Evolutionary conservation across 2,797 vertebrate species (phyloP).

Genomic region (Acanthopagrus latus): DNA sequence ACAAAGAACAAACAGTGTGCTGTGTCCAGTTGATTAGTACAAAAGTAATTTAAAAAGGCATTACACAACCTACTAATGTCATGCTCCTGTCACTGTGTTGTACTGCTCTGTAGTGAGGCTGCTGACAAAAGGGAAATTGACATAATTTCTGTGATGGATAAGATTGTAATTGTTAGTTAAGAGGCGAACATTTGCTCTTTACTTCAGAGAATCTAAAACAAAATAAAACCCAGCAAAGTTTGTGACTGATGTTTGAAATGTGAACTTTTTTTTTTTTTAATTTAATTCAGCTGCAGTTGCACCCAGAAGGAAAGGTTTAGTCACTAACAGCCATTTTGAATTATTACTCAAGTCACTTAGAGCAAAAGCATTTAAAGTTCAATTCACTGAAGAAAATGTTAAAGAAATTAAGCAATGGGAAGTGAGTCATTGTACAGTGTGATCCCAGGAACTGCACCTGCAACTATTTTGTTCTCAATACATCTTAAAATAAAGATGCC

Average conservation of each 20-base stretch:
- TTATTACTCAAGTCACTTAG: neutral
- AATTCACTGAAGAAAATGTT: neutral
- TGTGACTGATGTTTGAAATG: neutral
- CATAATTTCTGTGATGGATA: constrained; percentile 7
- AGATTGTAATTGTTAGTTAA: neutral
- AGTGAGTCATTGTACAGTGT: neutral
- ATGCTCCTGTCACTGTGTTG: neutral
- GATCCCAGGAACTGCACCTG: constrained; percentile 34
- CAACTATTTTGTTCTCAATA: constrained; percentile 44
- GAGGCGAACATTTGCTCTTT: neutral
- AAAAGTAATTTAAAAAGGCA: constrained; percentile 1
- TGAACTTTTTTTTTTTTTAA: neutral
- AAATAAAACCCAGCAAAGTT: neutral
- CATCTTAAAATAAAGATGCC: constrained; percentile 51
- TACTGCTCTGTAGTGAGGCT: neutral
- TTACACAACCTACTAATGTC: constrained; percentile 9
- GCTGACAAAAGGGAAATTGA: neutral
- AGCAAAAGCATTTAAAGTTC: neutral
- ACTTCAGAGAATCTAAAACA: neutral
- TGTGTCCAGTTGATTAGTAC: neutral
- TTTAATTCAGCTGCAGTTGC: neutral
- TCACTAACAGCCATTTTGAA: neutral
- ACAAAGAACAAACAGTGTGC: neutral
- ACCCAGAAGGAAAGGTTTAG: neutral
- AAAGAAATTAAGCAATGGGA: neutral